Conservation (phyloP, 2,113 vertebrate species). For the Hypomesus transpacificus region DNA sequence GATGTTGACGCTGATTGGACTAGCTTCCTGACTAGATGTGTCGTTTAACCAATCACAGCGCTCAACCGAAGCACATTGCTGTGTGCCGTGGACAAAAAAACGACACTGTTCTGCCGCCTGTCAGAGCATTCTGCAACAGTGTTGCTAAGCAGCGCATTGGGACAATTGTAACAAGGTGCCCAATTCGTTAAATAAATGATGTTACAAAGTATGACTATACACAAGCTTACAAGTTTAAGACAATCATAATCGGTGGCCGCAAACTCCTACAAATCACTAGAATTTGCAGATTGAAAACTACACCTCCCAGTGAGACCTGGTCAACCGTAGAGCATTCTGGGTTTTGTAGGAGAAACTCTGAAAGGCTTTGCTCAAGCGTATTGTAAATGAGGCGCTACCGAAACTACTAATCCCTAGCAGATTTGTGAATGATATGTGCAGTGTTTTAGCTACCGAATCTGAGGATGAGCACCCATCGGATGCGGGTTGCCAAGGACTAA, state of each 20-base stretch:
- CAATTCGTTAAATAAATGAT: too few relatives aligned
- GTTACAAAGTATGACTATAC: too few relatives aligned
- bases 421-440: not conserved
- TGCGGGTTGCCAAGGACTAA: slow-evolving; percentile 30
- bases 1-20: slow-evolving; percentile 53
- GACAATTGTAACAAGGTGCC: too few relatives aligned
- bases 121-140: too few relatives aligned
- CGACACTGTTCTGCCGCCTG: too few relatives aligned
- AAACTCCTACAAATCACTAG: too few relatives aligned
- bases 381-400: rapidly evolving
- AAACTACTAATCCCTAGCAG: slow-evolving; percentile 58
- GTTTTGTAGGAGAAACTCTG: slow-evolving; percentile 28
- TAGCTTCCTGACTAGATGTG: not conserved
- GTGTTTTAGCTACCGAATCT: slow-evolving; percentile 40
- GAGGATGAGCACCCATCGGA: slow-evolving; percentile 33
- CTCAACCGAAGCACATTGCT: too few relatives aligned
- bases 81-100: too few relatives aligned
- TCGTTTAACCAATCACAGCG: too few relatives aligned
- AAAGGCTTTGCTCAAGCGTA: rapidly evolving
- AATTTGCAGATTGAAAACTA: slow-evolving; percentile 13
- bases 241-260: too few relatives aligned
- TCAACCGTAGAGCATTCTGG: slow-evolving; percentile 45
- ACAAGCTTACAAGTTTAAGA: too few relatives aligned
- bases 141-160: too few relatives aligned
- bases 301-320: slow-evolving; percentile 54